Percentiles rank a stretch among this genome's conserved stretches.
Evolutionary conservation across 2,888 invertebrate genomes (phyloP).

Genomic region (Sthenelais limicola): DNA sequence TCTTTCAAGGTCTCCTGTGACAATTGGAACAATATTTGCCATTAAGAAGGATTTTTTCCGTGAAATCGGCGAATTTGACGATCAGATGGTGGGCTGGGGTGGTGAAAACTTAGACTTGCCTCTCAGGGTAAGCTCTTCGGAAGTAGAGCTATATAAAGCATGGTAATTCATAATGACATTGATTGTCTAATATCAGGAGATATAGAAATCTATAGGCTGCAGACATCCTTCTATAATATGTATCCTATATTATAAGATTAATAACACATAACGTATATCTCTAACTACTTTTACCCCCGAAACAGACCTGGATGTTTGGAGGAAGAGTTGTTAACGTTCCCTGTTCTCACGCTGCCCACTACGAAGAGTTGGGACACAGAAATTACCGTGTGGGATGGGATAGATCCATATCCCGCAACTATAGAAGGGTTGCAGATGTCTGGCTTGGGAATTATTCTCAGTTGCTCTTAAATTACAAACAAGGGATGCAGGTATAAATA

Average conservation of each 20-base stretch:
- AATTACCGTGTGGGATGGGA: constrained; percentile 36
- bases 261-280: not conserved
- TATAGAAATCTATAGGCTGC: too few species aligned
- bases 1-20: constrained; percentile 42
- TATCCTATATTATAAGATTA: too few species aligned
- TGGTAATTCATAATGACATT: too few species aligned
- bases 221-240: too few species aligned
- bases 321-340: constrained; percentile 48
- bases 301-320: constrained; percentile 47
- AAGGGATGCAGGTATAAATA: constrained; percentile 37
- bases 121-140: constrained; percentile 33
- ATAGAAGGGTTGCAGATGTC: constrained; percentile 47
- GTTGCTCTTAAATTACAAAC: constrained; percentile 43
- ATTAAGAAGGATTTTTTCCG: constrained; percentile 44
- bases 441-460: constrained; percentile 44
- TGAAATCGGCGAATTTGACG: constrained; percentile 47
- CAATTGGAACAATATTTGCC: constrained; percentile 44
- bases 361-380: constrained; percentile 37
- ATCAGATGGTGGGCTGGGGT: constrained; percentile 47
- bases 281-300: too few species aligned
- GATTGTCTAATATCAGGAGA: too few species aligned
- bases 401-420: constrained; percentile 39
- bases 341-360: constrained; percentile 46
- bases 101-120: constrained; percentile 48
- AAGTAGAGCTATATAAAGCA: too few species aligned